A percentile compares a stretch with the other conserved stretches of the same genome.
phyloP scores from a whole-genome alignment of 2,888 invertebrate species.

The Alsophila aescularia region DNA sequence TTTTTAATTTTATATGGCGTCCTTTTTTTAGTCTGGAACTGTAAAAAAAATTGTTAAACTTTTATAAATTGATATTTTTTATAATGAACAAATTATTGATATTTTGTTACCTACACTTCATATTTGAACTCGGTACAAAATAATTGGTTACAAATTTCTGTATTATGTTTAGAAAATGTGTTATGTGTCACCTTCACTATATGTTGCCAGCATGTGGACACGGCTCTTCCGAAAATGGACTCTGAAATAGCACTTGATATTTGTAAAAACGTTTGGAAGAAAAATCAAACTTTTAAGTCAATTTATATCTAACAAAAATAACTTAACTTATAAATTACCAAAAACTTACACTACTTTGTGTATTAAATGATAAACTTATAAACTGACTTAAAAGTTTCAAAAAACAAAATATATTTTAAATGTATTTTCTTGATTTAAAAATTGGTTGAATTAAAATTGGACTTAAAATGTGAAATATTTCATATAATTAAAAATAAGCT shows the following conservation, averaged over 20 bases:
- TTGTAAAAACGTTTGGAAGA: not conserved
- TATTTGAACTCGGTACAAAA: not conserved
- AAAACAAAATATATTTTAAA: no score
- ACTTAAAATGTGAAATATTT: not conserved
- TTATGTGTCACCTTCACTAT: conserved; percentile 18
- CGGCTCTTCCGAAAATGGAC: conserved; percentile 10
- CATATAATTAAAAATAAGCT: not conserved
- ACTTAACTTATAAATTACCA: not conserved
- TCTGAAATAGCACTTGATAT: conserved; percentile 8
- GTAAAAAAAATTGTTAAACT: not conserved
- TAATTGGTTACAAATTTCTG: not conserved
- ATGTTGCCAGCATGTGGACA: conserved; percentile 1
- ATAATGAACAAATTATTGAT: not conserved
- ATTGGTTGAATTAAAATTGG: not conserved
- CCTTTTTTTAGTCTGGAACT: not conserved
- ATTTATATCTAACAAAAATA: not conserved
- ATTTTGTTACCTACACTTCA: not conserved
- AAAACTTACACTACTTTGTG: no score
- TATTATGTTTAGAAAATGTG: not conserved
- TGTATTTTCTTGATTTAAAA: not conserved
- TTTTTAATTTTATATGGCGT: not conserved
- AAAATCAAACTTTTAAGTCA: not conserved
- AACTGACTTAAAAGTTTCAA: not conserved
- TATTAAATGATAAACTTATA: not conserved
- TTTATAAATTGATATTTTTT: not conserved